These are phyloP conservation scores for Crenichthys baileyi DNA, from an alignment of 2,797 vertebrate species.

Conservation along the genomic window DNA sequence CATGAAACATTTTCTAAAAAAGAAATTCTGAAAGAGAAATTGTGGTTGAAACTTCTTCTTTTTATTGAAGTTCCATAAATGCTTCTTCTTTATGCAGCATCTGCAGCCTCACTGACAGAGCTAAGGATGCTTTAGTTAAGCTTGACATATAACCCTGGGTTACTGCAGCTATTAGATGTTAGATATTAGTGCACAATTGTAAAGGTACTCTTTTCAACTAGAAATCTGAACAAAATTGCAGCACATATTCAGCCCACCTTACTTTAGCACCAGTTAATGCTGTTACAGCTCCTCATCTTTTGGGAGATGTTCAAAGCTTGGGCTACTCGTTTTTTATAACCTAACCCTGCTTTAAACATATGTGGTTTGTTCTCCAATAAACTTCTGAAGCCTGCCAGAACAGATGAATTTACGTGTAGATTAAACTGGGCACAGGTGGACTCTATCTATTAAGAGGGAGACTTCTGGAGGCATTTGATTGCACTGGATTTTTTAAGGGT, in stretches of 20 bases:
- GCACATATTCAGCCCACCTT: background rate
- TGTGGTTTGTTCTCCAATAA: background rate
- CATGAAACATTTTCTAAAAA: background rate
- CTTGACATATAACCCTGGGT: no score
- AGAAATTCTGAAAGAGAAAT: background rate
- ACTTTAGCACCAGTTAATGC: background rate
- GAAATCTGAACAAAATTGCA: background rate
- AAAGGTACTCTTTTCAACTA: background rate
- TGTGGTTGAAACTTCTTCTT: background rate
- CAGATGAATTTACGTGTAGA: background rate
- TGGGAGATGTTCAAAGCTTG: background rate
- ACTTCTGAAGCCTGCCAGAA: background rate
- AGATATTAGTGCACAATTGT: background rate
- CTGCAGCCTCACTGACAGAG: no score
- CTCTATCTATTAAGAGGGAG: no score
- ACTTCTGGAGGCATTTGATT: no score
- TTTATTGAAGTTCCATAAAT: background rate
- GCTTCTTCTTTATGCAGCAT: background rate
- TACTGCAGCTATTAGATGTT: no score
- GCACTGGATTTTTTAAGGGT: no score
- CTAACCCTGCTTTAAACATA: background rate
- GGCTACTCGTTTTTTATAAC: background rate
- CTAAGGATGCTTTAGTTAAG: background rate
- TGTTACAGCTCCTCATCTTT: background rate
- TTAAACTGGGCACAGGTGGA: background rate